Percentiles rank a stretch among this genome's conserved stretches.
Evolutionary conservation across 1,140 invertebrate species (phyloP).

Genomic region (Drosophila bipectinata): DNA sequence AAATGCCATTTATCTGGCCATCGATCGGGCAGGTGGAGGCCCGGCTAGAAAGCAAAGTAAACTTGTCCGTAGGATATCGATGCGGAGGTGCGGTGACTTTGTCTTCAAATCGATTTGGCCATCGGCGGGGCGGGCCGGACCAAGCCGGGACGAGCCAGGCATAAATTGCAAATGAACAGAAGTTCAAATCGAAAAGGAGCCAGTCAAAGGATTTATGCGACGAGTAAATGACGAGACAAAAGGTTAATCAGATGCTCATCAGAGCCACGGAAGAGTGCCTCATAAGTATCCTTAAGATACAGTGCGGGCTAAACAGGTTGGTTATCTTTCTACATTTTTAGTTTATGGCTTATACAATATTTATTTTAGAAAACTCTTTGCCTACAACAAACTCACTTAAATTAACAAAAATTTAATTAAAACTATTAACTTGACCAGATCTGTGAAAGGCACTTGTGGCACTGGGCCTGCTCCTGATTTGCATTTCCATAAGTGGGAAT

Average conservation of each 20-base stretch:
- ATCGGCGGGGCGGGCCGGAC: slow-evolving; percentile 12
- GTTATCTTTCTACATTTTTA: too few relatives aligned
- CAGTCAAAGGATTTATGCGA: slow-evolving; percentile 53
- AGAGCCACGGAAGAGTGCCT: slow-evolving; percentile 1
- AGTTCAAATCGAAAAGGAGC: slow-evolving; percentile 50
- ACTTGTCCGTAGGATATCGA: slow-evolving; percentile 9
- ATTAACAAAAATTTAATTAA: neutral
- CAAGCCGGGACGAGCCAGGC: slow-evolving; percentile 6
- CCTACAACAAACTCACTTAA: too few relatives aligned
- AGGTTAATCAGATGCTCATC: slow-evolving; percentile 51
- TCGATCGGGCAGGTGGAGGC: slow-evolving; percentile 60
- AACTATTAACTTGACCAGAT: neutral
- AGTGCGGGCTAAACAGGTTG: neutral
- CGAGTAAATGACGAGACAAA: slow-evolving; percentile 46
- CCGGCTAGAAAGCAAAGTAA: slow-evolving; percentile 2
- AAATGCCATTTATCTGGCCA: slow-evolving; percentile 77
- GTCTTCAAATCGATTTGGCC: slow-evolving; percentile 59
- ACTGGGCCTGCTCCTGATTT: slow-evolving; percentile 31
- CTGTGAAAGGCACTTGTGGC: slow-evolving; percentile 15
- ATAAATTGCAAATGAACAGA: slow-evolving; percentile 75
- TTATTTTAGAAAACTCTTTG: too few relatives aligned
- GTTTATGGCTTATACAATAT: too few relatives aligned
- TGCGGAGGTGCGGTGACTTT: slow-evolving; percentile 35
- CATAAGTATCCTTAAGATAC: slow-evolving; percentile 6
- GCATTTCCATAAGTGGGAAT: slow-evolving; percentile 41